These are phyloP conservation scores for Amphiprion ocellaris DNA, from an alignment of 2,113 vertebrate genomes.

Conservation along the genomic window DNA sequence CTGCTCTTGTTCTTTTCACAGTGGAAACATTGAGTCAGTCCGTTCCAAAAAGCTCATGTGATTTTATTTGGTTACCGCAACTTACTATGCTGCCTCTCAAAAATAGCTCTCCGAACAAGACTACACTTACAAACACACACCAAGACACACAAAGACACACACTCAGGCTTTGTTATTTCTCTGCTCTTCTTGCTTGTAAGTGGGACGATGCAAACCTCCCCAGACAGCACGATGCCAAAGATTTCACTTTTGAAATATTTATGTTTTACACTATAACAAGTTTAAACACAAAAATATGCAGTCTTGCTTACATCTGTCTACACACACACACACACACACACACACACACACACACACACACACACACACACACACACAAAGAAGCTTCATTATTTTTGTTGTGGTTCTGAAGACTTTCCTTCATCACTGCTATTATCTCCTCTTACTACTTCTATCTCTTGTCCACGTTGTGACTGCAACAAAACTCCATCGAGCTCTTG, in stretches of 20 bases:
- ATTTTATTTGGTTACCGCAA: constrained; percentile 77
- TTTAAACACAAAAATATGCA: too few relatives aligned
- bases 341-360: too few relatives aligned
- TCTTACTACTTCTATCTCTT: too few relatives aligned
- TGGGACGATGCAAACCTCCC: constrained; percentile 3
- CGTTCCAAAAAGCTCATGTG: constrained; percentile 68
- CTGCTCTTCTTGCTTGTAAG: constrained; percentile 4
- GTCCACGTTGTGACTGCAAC: background rate
- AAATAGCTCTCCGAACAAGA: constrained; percentile 74
- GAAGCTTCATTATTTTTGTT: too few relatives aligned
- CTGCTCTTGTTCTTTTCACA: constrained; percentile 44
- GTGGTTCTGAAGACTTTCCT: background rate
- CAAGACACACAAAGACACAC: constrained; percentile 21
- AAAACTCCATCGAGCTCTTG: background rate
- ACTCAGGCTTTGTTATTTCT: constrained; percentile 6
- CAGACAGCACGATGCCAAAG: background rate
- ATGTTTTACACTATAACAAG: too few relatives aligned
- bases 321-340: too few relatives aligned
- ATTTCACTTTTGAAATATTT: background rate
- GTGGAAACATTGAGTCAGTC: constrained; percentile 71
- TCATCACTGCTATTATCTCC: background rate
- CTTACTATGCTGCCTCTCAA: constrained; percentile 71
- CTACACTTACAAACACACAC: constrained; percentile 49
- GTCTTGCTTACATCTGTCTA: too few relatives aligned
- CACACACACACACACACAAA: too few relatives aligned